These are phyloP conservation scores for Oreochromis grahami DNA, from an alignment of 2,797 vertebrate genomes.

Conservation along the genomic window DNA sequence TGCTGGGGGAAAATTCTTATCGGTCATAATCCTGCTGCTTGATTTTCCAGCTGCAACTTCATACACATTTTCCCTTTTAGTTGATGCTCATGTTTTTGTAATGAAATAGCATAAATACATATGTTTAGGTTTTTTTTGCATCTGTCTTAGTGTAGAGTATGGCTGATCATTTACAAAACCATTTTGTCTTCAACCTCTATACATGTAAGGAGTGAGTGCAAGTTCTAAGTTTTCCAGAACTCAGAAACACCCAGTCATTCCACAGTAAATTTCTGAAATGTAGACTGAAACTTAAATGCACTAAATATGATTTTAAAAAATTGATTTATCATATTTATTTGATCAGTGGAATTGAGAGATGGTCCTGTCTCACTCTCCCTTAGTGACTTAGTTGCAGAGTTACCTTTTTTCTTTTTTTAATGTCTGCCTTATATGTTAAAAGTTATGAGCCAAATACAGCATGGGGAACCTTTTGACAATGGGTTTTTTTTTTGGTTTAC, in stretches of 20 bases:
- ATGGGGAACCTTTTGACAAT: too few species aligned
- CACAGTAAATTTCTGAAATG: background rate
- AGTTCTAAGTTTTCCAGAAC: background rate
- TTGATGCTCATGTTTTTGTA: slow-evolving; percentile 18
- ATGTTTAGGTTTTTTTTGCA: background rate
- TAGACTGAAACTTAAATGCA: background rate
- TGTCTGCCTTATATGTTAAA: too few species aligned
- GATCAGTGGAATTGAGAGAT: background rate
- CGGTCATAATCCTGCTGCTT: background rate
- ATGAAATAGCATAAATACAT: background rate
- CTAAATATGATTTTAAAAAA: background rate
- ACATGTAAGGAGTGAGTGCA: background rate
- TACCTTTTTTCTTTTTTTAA: too few species aligned
- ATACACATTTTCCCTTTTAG: background rate
- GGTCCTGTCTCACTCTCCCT: too few species aligned
- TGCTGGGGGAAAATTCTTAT: slow-evolving; percentile 19
- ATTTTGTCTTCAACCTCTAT: background rate
- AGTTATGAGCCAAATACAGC: too few species aligned
- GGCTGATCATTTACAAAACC: slow-evolving; percentile 4
- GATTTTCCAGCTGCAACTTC: slow-evolving; percentile 12
- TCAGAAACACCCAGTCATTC: background rate
- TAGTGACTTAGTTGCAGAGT: too few species aligned
- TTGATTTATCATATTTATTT: background rate
- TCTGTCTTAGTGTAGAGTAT: background rate
- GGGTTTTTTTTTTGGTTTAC: too few species aligned